These are phyloP conservation scores for Hydropsyche betteni DNA, from an alignment of 2,888 invertebrate species.

Conservation along the genomic window DNA sequence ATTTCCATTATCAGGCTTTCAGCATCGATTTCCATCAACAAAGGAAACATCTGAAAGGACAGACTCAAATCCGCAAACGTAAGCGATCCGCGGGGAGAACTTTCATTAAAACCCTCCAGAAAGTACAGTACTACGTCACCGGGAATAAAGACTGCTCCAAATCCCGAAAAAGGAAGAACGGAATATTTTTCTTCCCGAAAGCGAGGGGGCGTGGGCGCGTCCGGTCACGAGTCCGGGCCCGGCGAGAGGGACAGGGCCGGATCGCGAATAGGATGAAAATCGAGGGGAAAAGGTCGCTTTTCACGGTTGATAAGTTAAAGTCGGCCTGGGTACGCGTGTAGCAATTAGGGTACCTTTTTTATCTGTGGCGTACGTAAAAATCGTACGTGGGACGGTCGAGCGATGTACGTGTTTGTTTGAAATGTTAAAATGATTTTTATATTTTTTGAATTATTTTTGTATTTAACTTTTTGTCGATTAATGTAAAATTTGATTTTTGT, in stretches of 20 bases:
- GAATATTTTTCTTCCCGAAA: too few species aligned
- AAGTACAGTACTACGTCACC: background rate
- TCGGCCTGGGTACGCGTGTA: background rate
- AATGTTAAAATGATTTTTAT: too few species aligned
- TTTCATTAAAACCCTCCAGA: constrained; percentile 5
- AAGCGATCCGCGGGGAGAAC: background rate
- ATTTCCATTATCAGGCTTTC: background rate
- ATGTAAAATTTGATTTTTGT: too few species aligned
- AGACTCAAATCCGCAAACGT: background rate
- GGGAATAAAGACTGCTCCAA: too few species aligned
- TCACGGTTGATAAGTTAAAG: constrained; percentile 11
- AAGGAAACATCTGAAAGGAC: too few species aligned
- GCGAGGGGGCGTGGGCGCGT: too few species aligned
- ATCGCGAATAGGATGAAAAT: too few species aligned
- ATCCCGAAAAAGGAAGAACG: too few species aligned
- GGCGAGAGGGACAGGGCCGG: too few species aligned
- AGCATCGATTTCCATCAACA: background rate
- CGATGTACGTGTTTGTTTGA: background rate
- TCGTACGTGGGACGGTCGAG: background rate
- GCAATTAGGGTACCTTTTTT: constrained; percentile 17
- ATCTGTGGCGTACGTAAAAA: constrained; percentile 19
- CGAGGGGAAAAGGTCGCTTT: background rate
- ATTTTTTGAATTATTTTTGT: too few species aligned
- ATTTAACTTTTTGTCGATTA: too few species aligned
- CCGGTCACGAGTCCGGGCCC: too few species aligned